A percentile compares a stretch with the other conserved stretches of the same genome.
These are phyloP conservation scores for Leistus spinibarbis DNA, from an alignment of 2,888 invertebrate species.

Conservation along the genomic window DNA sequence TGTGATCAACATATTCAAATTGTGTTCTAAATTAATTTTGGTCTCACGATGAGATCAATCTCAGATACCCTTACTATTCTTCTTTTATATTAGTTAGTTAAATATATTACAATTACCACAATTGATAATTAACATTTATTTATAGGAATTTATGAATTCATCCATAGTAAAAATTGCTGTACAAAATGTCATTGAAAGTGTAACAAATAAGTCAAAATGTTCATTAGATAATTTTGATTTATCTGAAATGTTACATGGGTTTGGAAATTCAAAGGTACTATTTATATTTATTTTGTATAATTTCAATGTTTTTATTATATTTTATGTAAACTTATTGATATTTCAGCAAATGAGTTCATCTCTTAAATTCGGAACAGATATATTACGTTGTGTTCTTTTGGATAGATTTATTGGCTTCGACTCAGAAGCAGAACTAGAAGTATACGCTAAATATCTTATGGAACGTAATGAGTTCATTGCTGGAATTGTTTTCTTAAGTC, in stretches of 20 bases:
- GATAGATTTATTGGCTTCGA: constrained; percentile 63
- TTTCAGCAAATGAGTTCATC: constrained; percentile 59
- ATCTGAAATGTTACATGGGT: constrained; percentile 34
- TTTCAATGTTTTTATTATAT: neutral
- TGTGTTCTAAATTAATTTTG: no score
- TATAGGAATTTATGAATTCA: constrained; percentile 28
- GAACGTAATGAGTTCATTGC: constrained; percentile 72
- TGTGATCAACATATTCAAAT: no score
- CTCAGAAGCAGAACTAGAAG: constrained; percentile 62
- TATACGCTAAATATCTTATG: constrained; percentile 64
- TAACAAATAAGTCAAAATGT: constrained; percentile 10
- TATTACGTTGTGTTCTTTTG: constrained; percentile 68
- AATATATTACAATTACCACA: neutral
- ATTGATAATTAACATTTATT: constrained; percentile 1
- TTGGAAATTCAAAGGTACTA: constrained; percentile 42
- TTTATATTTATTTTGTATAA: neutral
- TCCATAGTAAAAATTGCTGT: constrained; percentile 29
- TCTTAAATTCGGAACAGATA: constrained; percentile 47
- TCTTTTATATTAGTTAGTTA: no score
- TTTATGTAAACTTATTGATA: constrained; percentile 45
- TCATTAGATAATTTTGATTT: constrained; percentile 35
- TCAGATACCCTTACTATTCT: no score
- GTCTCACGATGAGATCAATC: no score
- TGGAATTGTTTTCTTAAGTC: constrained; percentile 62
- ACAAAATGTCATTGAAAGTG: constrained; percentile 5